Evolutionary conservation across 2,797 vertebrate species (phyloP).

Genomic region (Serranus cabrilla): DNA sequence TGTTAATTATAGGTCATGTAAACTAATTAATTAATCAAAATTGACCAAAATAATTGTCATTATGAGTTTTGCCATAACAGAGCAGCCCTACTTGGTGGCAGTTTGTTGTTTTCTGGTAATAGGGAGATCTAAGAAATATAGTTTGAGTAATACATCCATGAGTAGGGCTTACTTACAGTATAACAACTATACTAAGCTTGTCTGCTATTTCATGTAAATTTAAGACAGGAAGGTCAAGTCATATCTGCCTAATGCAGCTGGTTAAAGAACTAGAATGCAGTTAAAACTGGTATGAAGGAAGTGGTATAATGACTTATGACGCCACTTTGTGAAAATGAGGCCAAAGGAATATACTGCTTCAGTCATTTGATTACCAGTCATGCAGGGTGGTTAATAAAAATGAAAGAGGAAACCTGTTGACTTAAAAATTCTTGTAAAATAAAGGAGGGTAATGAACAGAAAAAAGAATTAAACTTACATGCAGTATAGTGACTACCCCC

Average conservation of each 20-base stretch:
- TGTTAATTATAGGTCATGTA: no score
- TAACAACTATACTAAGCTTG: not conserved
- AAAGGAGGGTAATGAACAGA: not conserved
- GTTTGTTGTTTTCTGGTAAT: not conserved
- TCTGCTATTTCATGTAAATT: not conserved
- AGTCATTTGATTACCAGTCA: not conserved
- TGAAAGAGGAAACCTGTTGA: not conserved
- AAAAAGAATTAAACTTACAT: conserved; percentile 11
- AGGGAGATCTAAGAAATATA: not conserved
- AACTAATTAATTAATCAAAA: no score
- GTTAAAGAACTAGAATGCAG: not conserved
- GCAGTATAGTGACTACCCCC: not conserved
- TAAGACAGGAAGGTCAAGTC: not conserved
- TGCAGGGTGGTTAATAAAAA: not conserved
- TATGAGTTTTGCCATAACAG: no score
- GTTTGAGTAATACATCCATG: not conserved
- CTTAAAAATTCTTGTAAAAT: not conserved
- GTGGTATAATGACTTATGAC: not conserved
- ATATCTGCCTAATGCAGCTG: no score
- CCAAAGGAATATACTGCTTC: not conserved
- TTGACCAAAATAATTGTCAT: no score
- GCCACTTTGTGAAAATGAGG: not conserved
- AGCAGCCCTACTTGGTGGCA: no score
- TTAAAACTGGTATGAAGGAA: not conserved
- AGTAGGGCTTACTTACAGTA: not conserved